Evolutionary conservation across 2,888 invertebrate genomes (phyloP), one percentile per base, ranked within the genome.

Genomic region (Platynereis dumerilii): DNA sequence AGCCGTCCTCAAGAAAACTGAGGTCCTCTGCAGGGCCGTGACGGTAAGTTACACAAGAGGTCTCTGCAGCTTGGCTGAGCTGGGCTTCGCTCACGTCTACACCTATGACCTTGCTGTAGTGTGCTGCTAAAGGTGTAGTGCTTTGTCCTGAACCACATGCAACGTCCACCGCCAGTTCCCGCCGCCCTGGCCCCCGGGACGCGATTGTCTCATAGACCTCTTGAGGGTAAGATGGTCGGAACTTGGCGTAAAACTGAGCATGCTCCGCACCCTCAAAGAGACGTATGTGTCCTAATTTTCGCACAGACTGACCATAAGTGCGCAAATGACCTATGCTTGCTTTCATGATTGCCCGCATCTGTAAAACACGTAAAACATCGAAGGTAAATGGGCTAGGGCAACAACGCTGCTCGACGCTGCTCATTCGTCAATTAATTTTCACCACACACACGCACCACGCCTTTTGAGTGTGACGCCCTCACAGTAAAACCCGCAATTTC

Each of bases 81-180:
- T 48, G 48, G 7, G 48, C 48, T 48, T 48, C 20, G 22, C 48
- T 48, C 22, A 48, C 22, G 17, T 48, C 48, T n/a, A 48, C n/a
- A 20, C 48, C 48, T 48, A 48, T 48, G 48, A 48, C 48, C 7
- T 48, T 48, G n/a, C 22, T n/a, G 48, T 20, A 48, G 17, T 12
- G n/a, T 48, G 5, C 48, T 5, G 7, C 22, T 7, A 48, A 22
- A 5, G 48, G 48, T 20, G 17, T n/a, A 20, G 48, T 48, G 48
- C 48, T 48, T 22, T 48, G 48, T 48, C 48, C 48, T 12, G 48
- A 48, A 12, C 48, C 48, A n/a, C 48, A 48, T 10, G 48, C 48
- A 48, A 48, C 48, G 22, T 48, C 48, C 20, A 48, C 48, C 5
- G 48, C 48, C n/a, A 48, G 20, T 7, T n/a, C 17, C 17, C 17